phyloP scores from a whole-genome alignment of 2,797 vertebrate genomes.

The Xerus rutilus region DNA sequence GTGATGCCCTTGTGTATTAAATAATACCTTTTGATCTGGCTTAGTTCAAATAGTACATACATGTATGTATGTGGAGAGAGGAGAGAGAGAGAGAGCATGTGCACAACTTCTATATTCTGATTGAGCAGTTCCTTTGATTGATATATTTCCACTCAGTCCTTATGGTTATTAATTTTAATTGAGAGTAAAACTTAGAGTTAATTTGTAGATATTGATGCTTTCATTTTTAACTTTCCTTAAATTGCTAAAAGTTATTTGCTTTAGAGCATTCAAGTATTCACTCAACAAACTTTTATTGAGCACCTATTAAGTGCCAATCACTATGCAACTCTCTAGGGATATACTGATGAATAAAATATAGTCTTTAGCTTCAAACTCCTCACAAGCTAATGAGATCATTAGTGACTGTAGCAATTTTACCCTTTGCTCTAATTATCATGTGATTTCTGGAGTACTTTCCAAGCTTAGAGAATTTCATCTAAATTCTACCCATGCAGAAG shows the following conservation, averaged over 20 bases:
- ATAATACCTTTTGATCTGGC: background rate
- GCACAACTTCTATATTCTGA: conserved; percentile 84
- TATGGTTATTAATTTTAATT: conserved; percentile 86
- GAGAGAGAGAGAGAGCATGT: background rate
- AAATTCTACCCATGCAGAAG: background rate
- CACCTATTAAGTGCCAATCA: background rate
- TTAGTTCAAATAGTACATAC: background rate
- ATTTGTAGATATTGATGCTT: conserved; percentile 78
- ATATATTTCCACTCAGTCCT: conserved; percentile 84
- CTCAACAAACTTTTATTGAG: conserved; percentile 39
- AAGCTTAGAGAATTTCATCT: conserved; percentile 10
- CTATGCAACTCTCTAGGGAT: background rate
- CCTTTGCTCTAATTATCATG: background rate
- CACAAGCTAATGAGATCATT: conserved; percentile 2
- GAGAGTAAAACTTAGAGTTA: conserved; percentile 85
- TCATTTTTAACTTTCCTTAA: conserved; percentile 84
- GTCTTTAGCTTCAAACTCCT: background rate
- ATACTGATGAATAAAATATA: conserved; percentile 23
- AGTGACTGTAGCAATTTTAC: background rate
- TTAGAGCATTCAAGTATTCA: conserved; percentile 60
- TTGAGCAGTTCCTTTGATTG: conserved; percentile 84
- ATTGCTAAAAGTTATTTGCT: conserved; percentile 81
- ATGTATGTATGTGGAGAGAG: background rate
- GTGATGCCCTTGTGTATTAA: background rate
- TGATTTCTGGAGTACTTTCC: background rate